phyloP scores from a whole-genome alignment of 2,888 invertebrate genomes.

The Dorcus parallelipipedus region DNA sequence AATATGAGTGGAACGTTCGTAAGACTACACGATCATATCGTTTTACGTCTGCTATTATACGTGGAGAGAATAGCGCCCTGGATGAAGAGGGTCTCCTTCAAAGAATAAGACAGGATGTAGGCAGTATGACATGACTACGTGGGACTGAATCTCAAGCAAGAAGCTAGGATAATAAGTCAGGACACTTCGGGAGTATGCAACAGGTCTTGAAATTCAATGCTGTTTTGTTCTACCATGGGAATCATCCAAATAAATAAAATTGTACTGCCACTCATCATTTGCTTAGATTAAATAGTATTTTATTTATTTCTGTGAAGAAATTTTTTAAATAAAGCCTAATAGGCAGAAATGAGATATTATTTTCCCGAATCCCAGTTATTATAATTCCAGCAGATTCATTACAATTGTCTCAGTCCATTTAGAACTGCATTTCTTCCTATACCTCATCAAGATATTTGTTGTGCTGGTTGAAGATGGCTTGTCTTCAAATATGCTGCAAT shows the following conservation, averaged over 20 bases:
- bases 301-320: no score
- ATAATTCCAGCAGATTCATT: no score
- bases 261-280: no score
- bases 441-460: no score
- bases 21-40: conserved; percentile 13
- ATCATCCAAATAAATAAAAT: background rate
- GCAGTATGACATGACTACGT: conserved; percentile 28
- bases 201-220: conserved; percentile 11
- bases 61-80: conserved; percentile 13
- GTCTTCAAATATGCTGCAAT: no score
- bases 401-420: no score
- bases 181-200: conserved; percentile 18
- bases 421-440: no score
- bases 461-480: no score
- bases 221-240: background rate
- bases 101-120: conserved; percentile 27
- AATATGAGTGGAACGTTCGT: conserved; percentile 12
- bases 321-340: no score
- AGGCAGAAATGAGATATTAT: no score
- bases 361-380: no score
- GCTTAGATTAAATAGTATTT: no score
- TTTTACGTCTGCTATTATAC: conserved; percentile 7
- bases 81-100: conserved; percentile 18
- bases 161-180: conserved; percentile 30
- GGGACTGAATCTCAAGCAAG: conserved; percentile 22